Evolutionary conservation across 2,888 invertebrate species (phyloP).

Genomic region (Cephus pygmeus): DNA sequence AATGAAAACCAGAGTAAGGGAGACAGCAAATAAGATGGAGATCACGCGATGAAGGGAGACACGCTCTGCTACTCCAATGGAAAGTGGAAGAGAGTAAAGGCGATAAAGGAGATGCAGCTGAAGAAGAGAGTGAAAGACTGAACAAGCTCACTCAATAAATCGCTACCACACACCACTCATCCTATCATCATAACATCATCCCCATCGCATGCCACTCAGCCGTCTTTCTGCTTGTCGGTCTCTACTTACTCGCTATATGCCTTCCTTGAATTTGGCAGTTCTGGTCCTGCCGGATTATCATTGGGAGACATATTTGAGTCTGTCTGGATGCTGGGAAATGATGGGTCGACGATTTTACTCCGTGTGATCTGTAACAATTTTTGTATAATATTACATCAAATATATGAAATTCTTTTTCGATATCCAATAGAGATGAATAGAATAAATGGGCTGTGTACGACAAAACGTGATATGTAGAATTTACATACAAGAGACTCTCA

Average conservation of each 20-base stretch:
- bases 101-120: slow-evolving; percentile 10
- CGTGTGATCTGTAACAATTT: too few relatives aligned
- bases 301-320: too few relatives aligned
- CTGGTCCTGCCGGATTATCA: too few relatives aligned
- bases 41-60: slow-evolving; percentile 15
- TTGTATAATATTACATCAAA: too few relatives aligned
- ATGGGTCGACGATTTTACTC: too few relatives aligned
- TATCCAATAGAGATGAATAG: slow-evolving; percentile 1
- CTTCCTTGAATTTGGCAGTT: slow-evolving; percentile 29
- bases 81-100: neutral
- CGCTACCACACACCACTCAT: slow-evolving; percentile 39
- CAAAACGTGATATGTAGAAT: slow-evolving; percentile 26
- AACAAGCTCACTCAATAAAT: slow-evolving; percentile 51
- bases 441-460: slow-evolving; percentile 29
- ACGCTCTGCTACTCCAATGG: neutral
- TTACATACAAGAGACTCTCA: slow-evolving; percentile 25
- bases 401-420: too few relatives aligned
- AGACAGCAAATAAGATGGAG: slow-evolving; percentile 20
- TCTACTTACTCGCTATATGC: slow-evolving; percentile 43
- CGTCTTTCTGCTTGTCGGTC: slow-evolving; percentile 40
- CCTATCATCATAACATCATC: slow-evolving; percentile 43
- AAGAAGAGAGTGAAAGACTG: slow-evolving; percentile 23
- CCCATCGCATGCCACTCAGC: slow-evolving; percentile 43
- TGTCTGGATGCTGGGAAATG: too few relatives aligned
- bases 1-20: slow-evolving; percentile 17